Evolutionary conservation across 1,140 invertebrate genomes (phyloP).

Genomic region (Plectrocnemia conspersa): DNA sequence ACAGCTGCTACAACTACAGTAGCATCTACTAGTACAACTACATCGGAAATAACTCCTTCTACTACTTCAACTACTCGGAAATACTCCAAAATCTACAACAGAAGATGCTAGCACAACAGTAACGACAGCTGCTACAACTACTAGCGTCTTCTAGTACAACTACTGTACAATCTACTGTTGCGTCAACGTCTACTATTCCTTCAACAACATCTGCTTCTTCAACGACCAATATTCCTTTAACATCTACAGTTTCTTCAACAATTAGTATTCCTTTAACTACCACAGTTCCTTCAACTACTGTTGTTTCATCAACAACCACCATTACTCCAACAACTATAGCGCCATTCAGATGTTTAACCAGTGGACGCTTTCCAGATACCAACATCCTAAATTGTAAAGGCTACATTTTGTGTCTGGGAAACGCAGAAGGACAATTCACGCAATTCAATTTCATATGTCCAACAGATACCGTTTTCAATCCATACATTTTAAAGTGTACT

Average conservation of each 20-base stretch:
- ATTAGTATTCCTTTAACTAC: background rate
- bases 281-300: background rate
- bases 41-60: background rate
- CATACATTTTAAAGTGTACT: no score
- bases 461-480: conserved; percentile 1
- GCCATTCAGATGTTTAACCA: background rate
- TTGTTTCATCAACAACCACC: background rate
- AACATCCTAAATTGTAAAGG: background rate
- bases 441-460: background rate
- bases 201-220: background rate
- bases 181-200: no score
- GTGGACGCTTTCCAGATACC: background rate
- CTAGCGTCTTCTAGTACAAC: no score
- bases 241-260: background rate
- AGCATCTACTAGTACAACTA: background rate
- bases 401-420: background rate
- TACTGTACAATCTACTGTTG: no score
- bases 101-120: background rate
- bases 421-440: background rate
- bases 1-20: background rate
- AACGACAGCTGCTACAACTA: background rate
- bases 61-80: background rate
- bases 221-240: background rate
- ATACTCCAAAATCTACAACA: no score
- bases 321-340: background rate